Evolutionary conservation across 2,797 vertebrate species (phyloP), one percentile per base, ranked within the genome.

Genomic region (Loriculus beryllinus): DNA sequence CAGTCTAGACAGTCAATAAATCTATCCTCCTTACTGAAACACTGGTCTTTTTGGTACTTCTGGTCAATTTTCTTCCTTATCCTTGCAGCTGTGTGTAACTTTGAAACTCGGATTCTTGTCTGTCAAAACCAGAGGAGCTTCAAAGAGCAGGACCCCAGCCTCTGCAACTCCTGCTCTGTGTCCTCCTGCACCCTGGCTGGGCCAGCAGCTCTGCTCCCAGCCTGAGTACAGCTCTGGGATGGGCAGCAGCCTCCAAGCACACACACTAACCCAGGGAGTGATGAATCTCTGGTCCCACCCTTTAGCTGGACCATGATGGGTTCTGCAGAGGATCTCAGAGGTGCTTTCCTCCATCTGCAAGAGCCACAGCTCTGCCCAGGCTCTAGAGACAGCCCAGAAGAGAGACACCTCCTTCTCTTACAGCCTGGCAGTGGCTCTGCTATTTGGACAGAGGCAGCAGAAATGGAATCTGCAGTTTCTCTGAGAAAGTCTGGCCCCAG

Each of bases 181-280:
- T 65, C 25, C 43, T 70, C 20, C 54, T 31, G 52, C 5, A 0
- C 1, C 28, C 37, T n/a, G 33, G 22, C 54, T 65, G 45, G 23
- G 42, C 31, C 65, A 57, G 33, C 1, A 0, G 3, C 22, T 64
- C 49, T 48, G 49, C 10, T 37, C 14, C 23, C 18, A 74, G 31
- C 25, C 39, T 22, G 2, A 17, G 56, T 29, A 5, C 40, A 51
- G 20, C 43, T 68, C 52, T 47, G 14, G 40, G 28, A 28, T 28
- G 19, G 51, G 47, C 82, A 87, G 43, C 60, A 79, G 51, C 33
- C 40, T 79, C 63, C 31, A 10, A 65, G 40, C 18, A 37, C 1
- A 2, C 37, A 15, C 0, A 0, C 4, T 0, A 2, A 48, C n/a
- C 14, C n/a, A 21, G 25, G 12, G 12, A 77, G 8, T 14, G 47